Evolutionary conservation across 1,140 invertebrate genomes (phyloP).

Genomic region (Macrostomum lignano): DNA sequence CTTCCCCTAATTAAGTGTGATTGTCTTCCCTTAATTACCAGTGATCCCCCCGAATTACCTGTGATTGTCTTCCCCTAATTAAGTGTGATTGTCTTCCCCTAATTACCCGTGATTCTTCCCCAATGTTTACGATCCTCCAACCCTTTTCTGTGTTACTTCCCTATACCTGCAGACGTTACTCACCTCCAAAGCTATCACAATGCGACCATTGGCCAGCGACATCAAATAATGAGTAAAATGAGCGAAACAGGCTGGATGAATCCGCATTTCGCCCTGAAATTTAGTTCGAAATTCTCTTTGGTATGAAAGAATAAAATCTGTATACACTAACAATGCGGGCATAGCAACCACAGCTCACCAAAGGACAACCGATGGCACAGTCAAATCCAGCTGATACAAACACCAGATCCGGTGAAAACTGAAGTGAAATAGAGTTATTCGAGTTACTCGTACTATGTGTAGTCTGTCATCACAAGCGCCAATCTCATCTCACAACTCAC

Average conservation of each 20-base stretch:
- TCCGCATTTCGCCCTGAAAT: conserved; percentile 53
- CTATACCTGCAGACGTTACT: conserved; percentile 8
- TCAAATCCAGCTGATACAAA: conserved; percentile 65
- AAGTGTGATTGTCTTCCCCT: too few relatives aligned
- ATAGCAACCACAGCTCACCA: conserved; percentile 33
- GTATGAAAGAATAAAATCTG: conserved; percentile 6
- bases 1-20: too few relatives aligned
- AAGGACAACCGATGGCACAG: conserved; percentile 52
- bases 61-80: too few relatives aligned
- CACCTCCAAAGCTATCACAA: conserved; percentile 50
- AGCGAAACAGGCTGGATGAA: conserved; percentile 56
- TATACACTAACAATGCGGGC: conserved; percentile 5
- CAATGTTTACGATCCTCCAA: too few relatives aligned
- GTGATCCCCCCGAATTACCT: too few relatives aligned
- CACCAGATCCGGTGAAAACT: conserved; percentile 56
- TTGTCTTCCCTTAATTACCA: too few relatives aligned
- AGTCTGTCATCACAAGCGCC: too few relatives aligned
- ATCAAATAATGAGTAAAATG: conserved; percentile 46
- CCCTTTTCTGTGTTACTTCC: too few relatives aligned
- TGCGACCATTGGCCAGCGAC: conserved; percentile 40
- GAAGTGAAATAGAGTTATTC: conserved; percentile 61
- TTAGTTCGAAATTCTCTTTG: conserved; percentile 8
- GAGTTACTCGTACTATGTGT: too few relatives aligned
- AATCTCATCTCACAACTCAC: too few relatives aligned
- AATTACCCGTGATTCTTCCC: too few relatives aligned